These are phyloP conservation scores for Exaiptasia diaphana DNA, from an alignment of 64 coral and sea anemone species.

Conservation along the genomic window DNA sequence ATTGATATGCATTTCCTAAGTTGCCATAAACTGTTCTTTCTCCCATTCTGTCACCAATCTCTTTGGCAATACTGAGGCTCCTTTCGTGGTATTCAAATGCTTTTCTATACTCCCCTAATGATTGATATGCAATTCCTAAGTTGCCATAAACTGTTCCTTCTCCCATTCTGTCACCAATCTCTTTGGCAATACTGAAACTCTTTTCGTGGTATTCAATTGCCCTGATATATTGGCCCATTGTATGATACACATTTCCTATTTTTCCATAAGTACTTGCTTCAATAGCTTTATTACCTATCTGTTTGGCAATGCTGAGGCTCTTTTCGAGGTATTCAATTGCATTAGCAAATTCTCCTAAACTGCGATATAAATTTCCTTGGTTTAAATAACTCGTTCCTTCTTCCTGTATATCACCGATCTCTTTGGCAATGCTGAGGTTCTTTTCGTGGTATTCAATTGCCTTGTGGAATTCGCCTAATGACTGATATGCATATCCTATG, in stretches of 20 bases:
- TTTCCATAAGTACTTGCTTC: neutral
- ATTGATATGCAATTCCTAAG: neutral
- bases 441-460: neutral
- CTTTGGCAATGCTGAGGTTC: neutral
- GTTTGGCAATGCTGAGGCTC: neutral
- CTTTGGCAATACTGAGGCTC: neutral
- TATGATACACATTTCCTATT: neutral
- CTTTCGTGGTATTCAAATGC: neutral
- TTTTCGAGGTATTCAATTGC: neutral
- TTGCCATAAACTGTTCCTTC: neutral
- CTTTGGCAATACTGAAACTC: neutral
- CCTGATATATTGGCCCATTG: neutral
- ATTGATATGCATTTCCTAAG: neutral
- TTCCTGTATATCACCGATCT: neutral
- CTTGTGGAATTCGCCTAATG: constrained; percentile 8
- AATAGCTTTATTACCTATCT: neutral
- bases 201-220: neutral
- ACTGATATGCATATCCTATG: neutral
- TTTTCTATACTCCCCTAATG: neutral
- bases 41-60: neutral
- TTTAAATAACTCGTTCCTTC: neutral
- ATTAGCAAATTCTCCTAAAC: neutral
- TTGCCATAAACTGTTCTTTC: neutral
- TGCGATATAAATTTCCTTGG: neutral
- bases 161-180: neutral